Base-by-base conservation (phyloP, 2,888 invertebrate species). In the Agrotis clavis region DNA sequence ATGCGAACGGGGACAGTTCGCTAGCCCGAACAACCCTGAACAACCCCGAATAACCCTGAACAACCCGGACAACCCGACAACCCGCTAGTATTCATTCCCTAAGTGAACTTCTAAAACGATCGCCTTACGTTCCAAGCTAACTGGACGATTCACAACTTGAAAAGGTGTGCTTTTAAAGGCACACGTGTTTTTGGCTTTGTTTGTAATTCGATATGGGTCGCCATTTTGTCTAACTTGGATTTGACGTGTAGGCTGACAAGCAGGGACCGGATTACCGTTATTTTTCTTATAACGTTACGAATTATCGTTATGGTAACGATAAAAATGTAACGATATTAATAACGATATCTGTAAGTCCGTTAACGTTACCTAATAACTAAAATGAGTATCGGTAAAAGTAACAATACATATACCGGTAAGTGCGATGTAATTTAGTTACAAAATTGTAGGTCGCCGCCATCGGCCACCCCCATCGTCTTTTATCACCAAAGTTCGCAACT, bases 61-160 rank as follows among this genome's bases (percentile, higher is more conserved):
- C 84, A 77, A 77, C 81, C 79, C 79, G 35, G 35, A 2, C 47
- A 47, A 16, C 84, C 84, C 83, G 88, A 70, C 84, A 79, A 77
- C 81, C 81, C 77, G 81, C 87, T 88, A 88, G 92, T 87, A 92
- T 94, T 94, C 94, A 94, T 94, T 92, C 92, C 88, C 92, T 92
- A 94, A 94, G 93, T 92, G 93, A 91, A 92, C 90, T 90, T 85
- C 85, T 87, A 86, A 88, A 89, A 87, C 88, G 89, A 90, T 88
- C 89, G 86, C 90, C 89, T 88, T 90, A 83, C 87, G 84, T 81
- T 89, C 83, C 69, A 84, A 79, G 80, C 87, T 89, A 88, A 91
- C 90, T 89, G 90, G 86, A 84, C 90, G 90, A 90, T 92, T 91
- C 89, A 86, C 86, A 82, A 88, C 89, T 87, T 90, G 88, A 91